Evolutionary conservation across 92 coral and sea anemone species (phyloP), one percentile per base, ranked within the genome.

Genomic region (Meandrina meandrites): DNA sequence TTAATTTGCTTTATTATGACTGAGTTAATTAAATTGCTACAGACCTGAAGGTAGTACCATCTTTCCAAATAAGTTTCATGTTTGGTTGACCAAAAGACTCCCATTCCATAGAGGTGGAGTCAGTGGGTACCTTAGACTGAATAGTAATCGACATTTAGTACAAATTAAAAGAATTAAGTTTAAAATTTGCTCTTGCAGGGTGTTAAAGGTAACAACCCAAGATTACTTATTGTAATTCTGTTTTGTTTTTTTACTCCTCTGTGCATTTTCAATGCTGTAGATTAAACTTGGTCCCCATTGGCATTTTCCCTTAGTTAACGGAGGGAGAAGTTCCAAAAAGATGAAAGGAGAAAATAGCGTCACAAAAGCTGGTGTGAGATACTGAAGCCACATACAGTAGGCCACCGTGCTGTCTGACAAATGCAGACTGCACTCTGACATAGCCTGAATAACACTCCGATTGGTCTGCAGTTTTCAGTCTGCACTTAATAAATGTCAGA

Each of bases 11-110:
- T 48, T 48, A 48, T 48, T 48, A 48, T 7, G 53, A 48, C 4
- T 9, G 9, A 35, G n/a, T n/a, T 22, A 19, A 1, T 37, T 18
- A 9, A 34, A 35, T 10, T 37, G 78, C 18, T 72, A 68, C 89
- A 81, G 22, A 91, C 98, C 96, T 91, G 89, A 89, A 94, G 19
- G 51, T 80, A 8, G 28, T 27, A 18, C 89, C 84, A 50, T 85
- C 84, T 71, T 81, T 89, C 93, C 93, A 93, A 67, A 94, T 51
- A 47, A 89, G 81, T 84, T 92, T 94, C 66, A 92, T 85, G 79
- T 91, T 72, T 84, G 96, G 84, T 54, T 93, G 93, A 94, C 94
- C 91, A 37, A 89, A 83, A 28, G 68, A 47, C 78, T 77, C 76
- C 66, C 73, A 72, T 51, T 83, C 50, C 45, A n/a, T 14, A 32